phyloP scores from a whole-genome alignment of 2,113 vertebrate genomes.

The Bungarus multicinctus region DNA sequence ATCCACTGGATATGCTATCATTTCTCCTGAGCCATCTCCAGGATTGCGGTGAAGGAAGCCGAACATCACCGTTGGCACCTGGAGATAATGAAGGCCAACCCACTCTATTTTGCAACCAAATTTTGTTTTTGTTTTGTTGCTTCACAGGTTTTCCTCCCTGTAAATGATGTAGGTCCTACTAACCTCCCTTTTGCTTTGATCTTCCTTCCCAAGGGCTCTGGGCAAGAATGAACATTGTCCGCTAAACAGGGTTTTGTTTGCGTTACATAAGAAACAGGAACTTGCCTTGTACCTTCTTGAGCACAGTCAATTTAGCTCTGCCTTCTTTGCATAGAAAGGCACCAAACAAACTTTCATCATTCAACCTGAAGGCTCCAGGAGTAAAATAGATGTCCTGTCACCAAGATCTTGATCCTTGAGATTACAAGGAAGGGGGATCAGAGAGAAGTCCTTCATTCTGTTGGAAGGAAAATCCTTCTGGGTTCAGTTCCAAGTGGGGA shows the following conservation, averaged over 20 bases:
- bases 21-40: not conserved
- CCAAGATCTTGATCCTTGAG: not conserved
- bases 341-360: not conserved
- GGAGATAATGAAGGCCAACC: not conserved
- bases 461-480: too few relatives aligned
- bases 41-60: not conserved
- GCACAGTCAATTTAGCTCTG: not conserved
- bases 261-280: not conserved
- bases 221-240: slow-evolving; percentile 26
- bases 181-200: slow-evolving; percentile 24
- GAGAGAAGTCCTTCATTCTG: not conserved
- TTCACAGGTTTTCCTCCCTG: not conserved
- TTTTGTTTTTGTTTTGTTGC: slow-evolving; percentile 10
- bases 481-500: too few relatives aligned
- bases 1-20: not conserved
- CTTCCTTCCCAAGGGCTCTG: slow-evolving; percentile 2
- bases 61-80: not conserved
- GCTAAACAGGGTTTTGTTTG: slow-evolving; percentile 9
- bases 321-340: not conserved
- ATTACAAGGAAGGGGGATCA: not conserved
- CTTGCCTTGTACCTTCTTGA: not conserved
- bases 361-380: not conserved
- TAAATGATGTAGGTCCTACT: not conserved
- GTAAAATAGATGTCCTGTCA: not conserved
- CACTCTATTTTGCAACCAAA: not conserved